These are phyloP conservation scores for Clarias magur DNA, from an alignment of 2,113 vertebrate genomes.

Conservation along the genomic window DNA sequence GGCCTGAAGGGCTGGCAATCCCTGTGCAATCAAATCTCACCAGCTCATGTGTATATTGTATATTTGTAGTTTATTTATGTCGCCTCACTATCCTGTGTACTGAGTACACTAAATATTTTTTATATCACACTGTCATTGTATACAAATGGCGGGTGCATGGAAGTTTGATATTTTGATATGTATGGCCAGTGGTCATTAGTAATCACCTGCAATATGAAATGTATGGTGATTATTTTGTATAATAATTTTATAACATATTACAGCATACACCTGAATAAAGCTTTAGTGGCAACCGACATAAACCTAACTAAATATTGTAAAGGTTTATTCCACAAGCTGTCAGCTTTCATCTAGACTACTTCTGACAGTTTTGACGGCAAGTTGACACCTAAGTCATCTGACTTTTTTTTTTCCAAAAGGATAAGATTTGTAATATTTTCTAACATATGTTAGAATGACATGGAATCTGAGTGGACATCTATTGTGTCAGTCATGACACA, in stretches of 20 bases:
- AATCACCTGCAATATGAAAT: neutral
- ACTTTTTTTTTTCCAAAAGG: neutral
- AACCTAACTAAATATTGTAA: neutral
- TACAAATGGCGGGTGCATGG: neutral
- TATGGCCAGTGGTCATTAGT: neutral
- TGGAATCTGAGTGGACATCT: neutral
- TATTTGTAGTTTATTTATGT: conserved; percentile 24
- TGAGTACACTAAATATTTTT: neutral
- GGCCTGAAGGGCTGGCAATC: conserved; percentile 53
- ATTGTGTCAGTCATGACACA: neutral
- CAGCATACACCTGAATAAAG: neutral
- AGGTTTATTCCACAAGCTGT: neutral
- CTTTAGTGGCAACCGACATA: neutral
- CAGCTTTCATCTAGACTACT: neutral
- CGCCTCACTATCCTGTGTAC: neutral
- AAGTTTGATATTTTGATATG: neutral
- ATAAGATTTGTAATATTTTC: neutral
- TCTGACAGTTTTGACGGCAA: neutral
- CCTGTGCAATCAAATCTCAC: conserved; percentile 51
- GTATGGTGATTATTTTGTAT: neutral
- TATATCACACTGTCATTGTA: neutral
- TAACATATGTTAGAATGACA: neutral
- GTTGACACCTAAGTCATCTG: neutral
- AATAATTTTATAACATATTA: neutral
- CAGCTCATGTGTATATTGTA: conserved; percentile 27